Conservation (phyloP, 1,140 invertebrate species). For the Cyphomyrmex costatus region DNA sequence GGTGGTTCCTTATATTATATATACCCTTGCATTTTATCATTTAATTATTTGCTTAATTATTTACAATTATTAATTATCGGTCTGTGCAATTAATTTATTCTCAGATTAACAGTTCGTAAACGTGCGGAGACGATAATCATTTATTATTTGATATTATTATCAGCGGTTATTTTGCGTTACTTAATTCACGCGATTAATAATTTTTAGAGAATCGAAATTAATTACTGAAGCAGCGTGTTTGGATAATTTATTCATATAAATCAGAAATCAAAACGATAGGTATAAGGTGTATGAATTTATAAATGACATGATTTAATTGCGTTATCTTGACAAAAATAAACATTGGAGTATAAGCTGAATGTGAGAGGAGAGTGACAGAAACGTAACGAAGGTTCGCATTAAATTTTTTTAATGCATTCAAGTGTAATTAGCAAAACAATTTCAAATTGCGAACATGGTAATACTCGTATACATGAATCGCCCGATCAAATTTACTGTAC, state of each 20-base stretch:
- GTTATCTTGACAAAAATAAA: too few relatives aligned
- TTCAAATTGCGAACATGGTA: neutral
- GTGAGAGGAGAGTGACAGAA: too few relatives aligned
- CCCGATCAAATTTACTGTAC: neutral
- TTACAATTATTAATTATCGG: neutral
- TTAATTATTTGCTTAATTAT: neutral
- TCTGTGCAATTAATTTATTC: neutral
- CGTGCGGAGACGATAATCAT: neutral
- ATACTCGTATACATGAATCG: neutral
- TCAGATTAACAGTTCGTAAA: neutral
- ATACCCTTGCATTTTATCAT: neutral
- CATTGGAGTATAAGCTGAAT: too few relatives aligned
- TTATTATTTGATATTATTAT: conserved; percentile 6
- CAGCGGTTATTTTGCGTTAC: neutral
- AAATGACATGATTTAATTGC: neutral
- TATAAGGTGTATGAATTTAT: neutral
- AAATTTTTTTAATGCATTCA: neutral
- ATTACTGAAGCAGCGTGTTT: neutral
- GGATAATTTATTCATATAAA: neutral
- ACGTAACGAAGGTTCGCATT: too few relatives aligned
- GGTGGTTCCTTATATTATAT: neutral
- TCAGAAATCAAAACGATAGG: neutral
- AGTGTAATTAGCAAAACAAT: neutral
- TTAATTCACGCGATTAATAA: neutral
- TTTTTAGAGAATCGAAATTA: neutral